phyloP scores from a whole-genome alignment of 2,797 vertebrate genomes.

The Leptatherina wallacei region DNA sequence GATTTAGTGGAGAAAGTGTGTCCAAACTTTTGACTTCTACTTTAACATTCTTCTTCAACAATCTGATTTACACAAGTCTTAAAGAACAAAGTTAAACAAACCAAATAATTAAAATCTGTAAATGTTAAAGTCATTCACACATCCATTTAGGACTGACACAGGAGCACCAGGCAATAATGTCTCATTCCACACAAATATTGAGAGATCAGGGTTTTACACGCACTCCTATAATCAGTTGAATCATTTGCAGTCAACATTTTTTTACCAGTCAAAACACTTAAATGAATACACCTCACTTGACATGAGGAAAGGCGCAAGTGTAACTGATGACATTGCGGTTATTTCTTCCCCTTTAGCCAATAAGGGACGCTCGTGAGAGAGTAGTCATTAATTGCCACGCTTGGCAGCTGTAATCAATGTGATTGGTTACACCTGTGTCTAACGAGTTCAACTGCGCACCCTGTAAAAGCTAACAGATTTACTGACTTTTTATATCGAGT shows the following conservation, averaged over 20 bases:
- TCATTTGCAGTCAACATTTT: not conserved
- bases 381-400: not conserved
- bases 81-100: too few species aligned
- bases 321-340: not conserved
- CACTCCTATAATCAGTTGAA: not conserved
- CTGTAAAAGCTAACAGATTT: not conserved
- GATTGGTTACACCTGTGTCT: constrained; percentile 17
- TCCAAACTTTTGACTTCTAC: too few species aligned
- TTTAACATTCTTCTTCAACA: too few species aligned
- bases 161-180: too few species aligned
- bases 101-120: too few species aligned
- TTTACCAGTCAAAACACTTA: not conserved
- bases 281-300: not conserved
- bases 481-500: too few species aligned
- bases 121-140: too few species aligned
- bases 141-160: too few species aligned
- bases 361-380: not conserved
- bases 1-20: too few species aligned
- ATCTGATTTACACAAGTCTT: too few species aligned
- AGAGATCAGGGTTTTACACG: too few species aligned
- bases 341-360: not conserved
- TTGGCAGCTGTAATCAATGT: constrained; percentile 5
- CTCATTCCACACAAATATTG: too few species aligned
- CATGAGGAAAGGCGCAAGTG: not conserved
- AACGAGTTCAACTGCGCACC: not conserved